Conservation (phyloP, 1,140 invertebrate species). For the Drosophila persimilis region DNA sequence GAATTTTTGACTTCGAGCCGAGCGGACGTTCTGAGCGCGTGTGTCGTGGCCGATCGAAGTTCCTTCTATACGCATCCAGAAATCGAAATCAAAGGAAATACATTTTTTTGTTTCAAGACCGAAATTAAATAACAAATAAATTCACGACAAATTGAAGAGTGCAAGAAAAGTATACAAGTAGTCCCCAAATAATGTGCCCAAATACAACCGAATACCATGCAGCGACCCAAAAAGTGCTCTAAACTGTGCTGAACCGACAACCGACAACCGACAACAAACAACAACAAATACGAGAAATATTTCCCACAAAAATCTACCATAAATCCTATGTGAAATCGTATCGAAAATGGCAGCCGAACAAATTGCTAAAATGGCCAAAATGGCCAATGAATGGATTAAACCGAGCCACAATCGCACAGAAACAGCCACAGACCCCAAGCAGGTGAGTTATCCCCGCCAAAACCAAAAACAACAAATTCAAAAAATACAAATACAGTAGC, state of each 20-base stretch:
- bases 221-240: slow-evolving; percentile 43
- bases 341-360: slow-evolving; percentile 52
- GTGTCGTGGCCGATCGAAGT: slow-evolving; percentile 48
- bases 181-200: not conserved
- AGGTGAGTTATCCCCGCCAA: slow-evolving; percentile 58
- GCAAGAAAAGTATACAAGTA: slow-evolving; percentile 4
- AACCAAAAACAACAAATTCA: not conserved
- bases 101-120: slow-evolving; percentile 17
- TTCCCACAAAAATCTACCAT: not conserved
- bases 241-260: slow-evolving; percentile 37
- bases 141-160: slow-evolving; percentile 27
- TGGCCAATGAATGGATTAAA: slow-evolving; percentile 72
- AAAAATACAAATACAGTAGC: slow-evolving; percentile 28
- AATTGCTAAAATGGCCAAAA: slow-evolving; percentile 46
- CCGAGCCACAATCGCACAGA: slow-evolving; percentile 27
- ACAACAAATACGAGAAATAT: slow-evolving; percentile 9
- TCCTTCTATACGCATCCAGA: slow-evolving; percentile 17
- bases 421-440: slow-evolving; percentile 38
- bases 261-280: slow-evolving; percentile 1
- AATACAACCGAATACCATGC: slow-evolving; percentile 28
- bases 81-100: slow-evolving; percentile 20
- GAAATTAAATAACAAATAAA: not conserved
- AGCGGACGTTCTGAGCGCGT: slow-evolving; percentile 61
- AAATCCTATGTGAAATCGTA: slow-evolving; percentile 43
- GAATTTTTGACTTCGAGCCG: slow-evolving; percentile 39